phyloP scores from a whole-genome alignment of 1,140 invertebrate species.

The Asobara japonica region DNA sequence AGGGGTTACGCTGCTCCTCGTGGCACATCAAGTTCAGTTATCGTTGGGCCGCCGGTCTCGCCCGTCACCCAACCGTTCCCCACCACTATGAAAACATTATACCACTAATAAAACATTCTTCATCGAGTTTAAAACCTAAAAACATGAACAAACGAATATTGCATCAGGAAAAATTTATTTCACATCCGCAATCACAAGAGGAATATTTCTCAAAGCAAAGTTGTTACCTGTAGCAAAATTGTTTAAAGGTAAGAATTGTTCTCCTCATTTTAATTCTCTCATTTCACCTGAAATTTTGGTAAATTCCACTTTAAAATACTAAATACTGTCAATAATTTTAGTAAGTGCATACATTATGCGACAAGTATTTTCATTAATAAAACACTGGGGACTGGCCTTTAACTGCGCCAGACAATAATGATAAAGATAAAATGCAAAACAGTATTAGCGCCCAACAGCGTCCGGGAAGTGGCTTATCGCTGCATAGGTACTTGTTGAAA shows the following conservation, averaged over 20 bases:
- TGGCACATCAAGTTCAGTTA: slow-evolving; percentile 42
- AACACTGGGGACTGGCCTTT: not conserved
- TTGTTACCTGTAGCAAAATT: not conserved
- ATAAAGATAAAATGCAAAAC: not conserved
- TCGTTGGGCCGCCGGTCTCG: slow-evolving; percentile 41
- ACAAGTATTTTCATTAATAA: not conserved
- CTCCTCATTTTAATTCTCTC: not conserved
- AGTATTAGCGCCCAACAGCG: not conserved
- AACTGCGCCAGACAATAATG: not conserved
- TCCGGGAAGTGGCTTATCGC: slow-evolving; percentile 11
- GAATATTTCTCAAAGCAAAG: not conserved
- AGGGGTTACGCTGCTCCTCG: slow-evolving; percentile 20
- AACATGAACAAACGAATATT: not conserved
- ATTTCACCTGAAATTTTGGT: not conserved
- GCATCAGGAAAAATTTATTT: not conserved
- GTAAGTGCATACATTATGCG: no score
- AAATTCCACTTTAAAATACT: no score
- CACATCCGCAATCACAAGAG: no score
- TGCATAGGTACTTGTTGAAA: slow-evolving; percentile 4
- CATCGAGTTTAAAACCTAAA: not conserved
- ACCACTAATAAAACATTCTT: not conserved
- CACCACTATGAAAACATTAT: not conserved
- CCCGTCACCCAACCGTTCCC: not conserved
- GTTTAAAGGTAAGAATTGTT: not conserved
- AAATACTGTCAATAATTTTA: no score